Conservation (phyloP, 2,797 vertebrate species). For the Sebastes hubbsi region DNA sequence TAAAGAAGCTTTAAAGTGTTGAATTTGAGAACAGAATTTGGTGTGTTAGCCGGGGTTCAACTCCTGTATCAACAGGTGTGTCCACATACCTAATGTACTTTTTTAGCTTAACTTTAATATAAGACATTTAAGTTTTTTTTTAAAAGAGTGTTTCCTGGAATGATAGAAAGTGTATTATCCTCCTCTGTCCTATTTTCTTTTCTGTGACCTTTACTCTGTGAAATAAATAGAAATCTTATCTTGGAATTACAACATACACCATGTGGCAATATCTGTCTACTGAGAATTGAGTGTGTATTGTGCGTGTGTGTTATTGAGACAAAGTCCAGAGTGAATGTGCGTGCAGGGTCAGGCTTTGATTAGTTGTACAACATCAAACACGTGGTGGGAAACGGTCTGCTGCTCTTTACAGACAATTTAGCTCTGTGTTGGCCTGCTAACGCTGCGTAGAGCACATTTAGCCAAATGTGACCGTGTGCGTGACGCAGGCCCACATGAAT, state of each 20-base stretch:
- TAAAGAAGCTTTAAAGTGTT: neutral
- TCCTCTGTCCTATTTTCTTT: neutral
- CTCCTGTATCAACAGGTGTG: neutral
- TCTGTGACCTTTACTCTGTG: slow-evolving; percentile 7
- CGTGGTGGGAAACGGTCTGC: neutral
- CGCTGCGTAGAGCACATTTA: neutral
- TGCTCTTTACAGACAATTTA: slow-evolving; percentile 2
- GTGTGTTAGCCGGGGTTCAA: neutral
- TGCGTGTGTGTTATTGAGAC: slow-evolving; percentile 3
- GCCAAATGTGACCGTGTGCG: neutral
- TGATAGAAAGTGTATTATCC: no score
- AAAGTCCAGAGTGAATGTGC: slow-evolving; percentile 38
- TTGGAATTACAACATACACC: slow-evolving; percentile 9
- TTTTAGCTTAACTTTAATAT: neutral
- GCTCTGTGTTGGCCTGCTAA: neutral
- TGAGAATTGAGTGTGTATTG: neutral
- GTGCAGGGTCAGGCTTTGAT: neutral
- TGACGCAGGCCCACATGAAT: neutral
- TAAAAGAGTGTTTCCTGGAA: neutral
- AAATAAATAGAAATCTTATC: slow-evolving; percentile 38
- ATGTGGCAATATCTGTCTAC: slow-evolving; percentile 8
- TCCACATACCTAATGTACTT: neutral
- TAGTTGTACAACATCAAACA: slow-evolving; percentile 13
- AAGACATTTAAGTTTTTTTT: neutral
- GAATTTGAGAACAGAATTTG: neutral